Evolutionary conservation across 2,888 invertebrate species (phyloP).

Genomic region (Rhamnusium bicolor): DNA sequence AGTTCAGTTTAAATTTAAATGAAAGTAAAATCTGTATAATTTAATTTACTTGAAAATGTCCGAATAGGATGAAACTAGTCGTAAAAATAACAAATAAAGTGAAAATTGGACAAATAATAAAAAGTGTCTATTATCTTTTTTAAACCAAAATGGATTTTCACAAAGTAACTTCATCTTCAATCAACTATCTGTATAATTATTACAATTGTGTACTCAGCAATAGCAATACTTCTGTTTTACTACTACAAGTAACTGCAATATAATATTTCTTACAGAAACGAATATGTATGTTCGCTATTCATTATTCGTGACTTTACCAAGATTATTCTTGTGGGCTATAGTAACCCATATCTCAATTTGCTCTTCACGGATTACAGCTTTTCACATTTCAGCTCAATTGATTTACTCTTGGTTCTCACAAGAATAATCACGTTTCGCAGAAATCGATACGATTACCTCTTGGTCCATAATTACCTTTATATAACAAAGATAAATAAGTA

Average conservation of each 20-base stretch:
- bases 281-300: not conserved
- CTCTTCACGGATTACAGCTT: slow-evolving; percentile 15
- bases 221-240: not conserved
- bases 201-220: not conserved
- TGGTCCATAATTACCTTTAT: not conserved
- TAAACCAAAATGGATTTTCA: too few relatives aligned
- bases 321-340: not conserved
- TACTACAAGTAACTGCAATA: not conserved
- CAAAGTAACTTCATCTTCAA: too few relatives aligned
- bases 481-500: not conserved
- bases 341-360: slow-evolving; percentile 22
- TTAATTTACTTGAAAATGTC: too few relatives aligned
- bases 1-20: too few relatives aligned
- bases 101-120: too few relatives aligned
- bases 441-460: not conserved
- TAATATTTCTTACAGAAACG: not conserved
- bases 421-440: not conserved
- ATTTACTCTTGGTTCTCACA: not conserved
- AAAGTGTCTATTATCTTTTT: too few relatives aligned
- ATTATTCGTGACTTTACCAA: not conserved
- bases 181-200: too few relatives aligned
- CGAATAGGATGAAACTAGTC: too few relatives aligned
- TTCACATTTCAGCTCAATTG: slow-evolving; percentile 1
- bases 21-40: too few relatives aligned
- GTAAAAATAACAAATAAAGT: too few relatives aligned